These are phyloP conservation scores for Chloroceryle amazona DNA, from an alignment of 2,797 vertebrate genomes.

Conservation along the genomic window DNA sequence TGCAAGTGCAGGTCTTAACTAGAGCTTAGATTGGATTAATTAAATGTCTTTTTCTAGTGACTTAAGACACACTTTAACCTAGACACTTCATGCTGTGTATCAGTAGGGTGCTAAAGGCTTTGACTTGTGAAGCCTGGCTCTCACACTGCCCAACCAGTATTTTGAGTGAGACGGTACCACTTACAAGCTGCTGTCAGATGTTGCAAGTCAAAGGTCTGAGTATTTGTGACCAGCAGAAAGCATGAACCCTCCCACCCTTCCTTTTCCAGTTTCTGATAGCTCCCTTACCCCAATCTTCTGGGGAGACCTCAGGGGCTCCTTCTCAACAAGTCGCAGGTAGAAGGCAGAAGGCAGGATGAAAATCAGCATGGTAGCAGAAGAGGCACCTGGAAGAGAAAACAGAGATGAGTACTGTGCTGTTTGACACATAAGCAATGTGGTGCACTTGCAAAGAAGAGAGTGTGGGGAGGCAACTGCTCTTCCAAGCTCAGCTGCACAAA, in stretches of 20 bases:
- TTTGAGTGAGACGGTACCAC: not conserved
- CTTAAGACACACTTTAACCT: not conserved
- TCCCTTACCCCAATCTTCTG: slow-evolving; percentile 94
- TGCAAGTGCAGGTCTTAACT: not conserved
- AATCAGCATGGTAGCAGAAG: slow-evolving; percentile 96
- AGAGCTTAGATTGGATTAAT: not conserved
- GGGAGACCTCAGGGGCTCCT: slow-evolving; percentile 87
- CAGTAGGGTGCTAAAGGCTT: not conserved
- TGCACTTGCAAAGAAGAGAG: not conserved
- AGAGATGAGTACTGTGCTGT: not conserved
- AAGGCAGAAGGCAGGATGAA: slow-evolving; percentile 96
- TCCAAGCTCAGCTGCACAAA: not conserved
- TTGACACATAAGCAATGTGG: not conserved
- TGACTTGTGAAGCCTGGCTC: not conserved
- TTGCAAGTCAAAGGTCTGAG: not conserved
- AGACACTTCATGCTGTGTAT: not conserved
- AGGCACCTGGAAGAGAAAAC: slow-evolving; percentile 86
- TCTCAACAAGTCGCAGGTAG: slow-evolving; percentile 94
- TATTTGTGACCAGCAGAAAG: not conserved
- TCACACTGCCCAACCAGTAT: not conserved
- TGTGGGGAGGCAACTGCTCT: not conserved
- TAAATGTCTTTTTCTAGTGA: not conserved
- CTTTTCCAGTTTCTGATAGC: not conserved
- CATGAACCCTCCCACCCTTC: not conserved
- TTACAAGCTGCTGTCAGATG: not conserved